Evolutionary conservation across 2,797 vertebrate genomes (phyloP), one percentile per base, ranked within the genome.

Genomic region (Chelmon rostratus): DNA sequence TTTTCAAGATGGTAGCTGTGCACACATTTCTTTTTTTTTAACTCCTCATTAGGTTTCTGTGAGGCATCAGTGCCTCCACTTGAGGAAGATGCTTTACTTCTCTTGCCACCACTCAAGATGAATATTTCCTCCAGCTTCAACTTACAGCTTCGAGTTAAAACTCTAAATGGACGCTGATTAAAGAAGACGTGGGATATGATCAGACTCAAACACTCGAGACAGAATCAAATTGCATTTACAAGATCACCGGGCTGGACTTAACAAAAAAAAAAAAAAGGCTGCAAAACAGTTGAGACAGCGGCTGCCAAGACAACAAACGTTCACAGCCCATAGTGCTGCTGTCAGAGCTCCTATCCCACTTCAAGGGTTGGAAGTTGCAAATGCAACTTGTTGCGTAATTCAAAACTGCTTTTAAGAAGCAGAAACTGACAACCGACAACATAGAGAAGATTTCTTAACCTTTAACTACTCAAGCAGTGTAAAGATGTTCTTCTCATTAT

Each of bases 131-230:
- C 8, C 25, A 52, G 42, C 21, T n/a, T 76, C 23, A 49, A 10
- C 33, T 71, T 56, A 42, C 3, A 52, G 31, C 53, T 76, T 25
- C 3, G 25, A 59, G 28, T 67, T 40, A 10, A 84, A 53, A 25
- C 8, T 44, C 18, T 47, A 67, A 63, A 61, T 23, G 46, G 50
- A 67, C 7, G 19, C n/a, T 59, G 73, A 71, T 82, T 31, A 64
- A 70, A 64, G 33, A 35, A 58, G 69, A 79, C 76, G 6, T 1
- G 1, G 10, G 23, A 59, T 73, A 56, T 42, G 46, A 79, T 65
- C 40, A 65, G 28, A 68, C 46, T 50, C 28, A 62, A 81, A 40
- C 52, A 35, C 59, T 42, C 19, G 1, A 56, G 56, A 79, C 70
- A 57, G 54, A 85, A 61, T 64, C 3, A 0, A 57, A 56, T 69